Percentiles rank a stretch among this genome's conserved stretches.
Conservation (phyloP, 2,888 invertebrate species). For the Nephrotoma guestfalica region DNA sequence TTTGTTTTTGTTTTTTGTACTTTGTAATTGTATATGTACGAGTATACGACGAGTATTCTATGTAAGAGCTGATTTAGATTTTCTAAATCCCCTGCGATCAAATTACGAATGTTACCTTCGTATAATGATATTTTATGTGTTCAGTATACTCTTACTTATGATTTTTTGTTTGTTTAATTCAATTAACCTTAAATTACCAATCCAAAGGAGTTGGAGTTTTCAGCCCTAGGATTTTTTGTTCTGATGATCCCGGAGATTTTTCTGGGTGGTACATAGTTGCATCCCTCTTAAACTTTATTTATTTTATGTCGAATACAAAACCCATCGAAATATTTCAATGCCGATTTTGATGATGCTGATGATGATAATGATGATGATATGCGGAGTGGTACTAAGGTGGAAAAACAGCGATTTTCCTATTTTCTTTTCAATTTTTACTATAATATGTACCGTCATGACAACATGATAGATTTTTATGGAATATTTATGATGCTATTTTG, state of each 20-base stretch:
- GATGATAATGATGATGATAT: neutral
- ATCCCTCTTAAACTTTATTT: neutral
- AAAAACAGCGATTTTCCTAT: neutral
- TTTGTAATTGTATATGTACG: neutral
- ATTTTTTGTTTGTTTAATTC: neutral
- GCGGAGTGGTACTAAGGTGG: neutral
- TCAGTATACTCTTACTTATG: neutral
- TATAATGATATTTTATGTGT: neutral
- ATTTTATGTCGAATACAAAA: neutral
- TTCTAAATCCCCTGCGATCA: neutral
- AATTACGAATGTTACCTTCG: neutral
- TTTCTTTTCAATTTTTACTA: neutral
- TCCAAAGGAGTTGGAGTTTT: neutral
- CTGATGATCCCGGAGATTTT: neutral
- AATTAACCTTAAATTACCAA: neutral
- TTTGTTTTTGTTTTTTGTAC: neutral
- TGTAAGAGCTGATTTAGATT: neutral
- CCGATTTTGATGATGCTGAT: neutral
- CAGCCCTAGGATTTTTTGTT: neutral
- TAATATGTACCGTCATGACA: neutral
- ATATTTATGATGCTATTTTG: neutral
- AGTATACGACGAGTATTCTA: neutral
- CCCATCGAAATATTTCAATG: neutral
- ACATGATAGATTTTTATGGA: neutral
- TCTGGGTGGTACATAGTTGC: neutral